phyloP scores from a whole-genome alignment of 2,888 invertebrate species.

The Tipula lateralis region DNA sequence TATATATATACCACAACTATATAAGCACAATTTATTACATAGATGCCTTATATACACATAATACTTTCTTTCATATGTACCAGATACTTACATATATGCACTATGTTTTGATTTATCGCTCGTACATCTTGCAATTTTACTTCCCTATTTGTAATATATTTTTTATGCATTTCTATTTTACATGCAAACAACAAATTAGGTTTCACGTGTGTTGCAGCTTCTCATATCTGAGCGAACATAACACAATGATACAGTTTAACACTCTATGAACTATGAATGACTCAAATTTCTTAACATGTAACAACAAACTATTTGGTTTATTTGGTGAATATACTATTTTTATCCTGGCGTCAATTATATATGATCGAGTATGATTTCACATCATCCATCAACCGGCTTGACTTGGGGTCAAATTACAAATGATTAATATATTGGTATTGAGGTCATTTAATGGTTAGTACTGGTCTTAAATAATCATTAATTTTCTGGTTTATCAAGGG shows the following conservation, averaged over 20 bases:
- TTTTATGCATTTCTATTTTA: neutral
- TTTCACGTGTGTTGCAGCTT: neutral
- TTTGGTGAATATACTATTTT: neutral
- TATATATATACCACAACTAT: no score
- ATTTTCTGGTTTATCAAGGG: no score
- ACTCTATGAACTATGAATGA: neutral
- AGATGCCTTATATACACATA: neutral
- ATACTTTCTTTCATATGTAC: neutral
- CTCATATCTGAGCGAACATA: neutral
- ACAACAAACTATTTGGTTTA: neutral
- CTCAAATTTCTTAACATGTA: neutral
- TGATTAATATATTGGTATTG: no score
- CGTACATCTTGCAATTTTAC: neutral
- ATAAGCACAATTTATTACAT: no score
- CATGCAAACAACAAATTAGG: neutral
- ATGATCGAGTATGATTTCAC: neutral
- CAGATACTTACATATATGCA: neutral
- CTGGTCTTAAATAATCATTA: no score
- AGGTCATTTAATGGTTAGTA: no score
- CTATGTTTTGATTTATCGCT: neutral
- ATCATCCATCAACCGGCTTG: neutral
- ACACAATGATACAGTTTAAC: neutral
- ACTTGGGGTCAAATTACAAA: no score
- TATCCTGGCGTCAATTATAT: neutral
- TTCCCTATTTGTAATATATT: neutral